Evolutionary conservation across 2,113 vertebrate genomes (phyloP).

Genomic region (Hiodon alosoides): DNA sequence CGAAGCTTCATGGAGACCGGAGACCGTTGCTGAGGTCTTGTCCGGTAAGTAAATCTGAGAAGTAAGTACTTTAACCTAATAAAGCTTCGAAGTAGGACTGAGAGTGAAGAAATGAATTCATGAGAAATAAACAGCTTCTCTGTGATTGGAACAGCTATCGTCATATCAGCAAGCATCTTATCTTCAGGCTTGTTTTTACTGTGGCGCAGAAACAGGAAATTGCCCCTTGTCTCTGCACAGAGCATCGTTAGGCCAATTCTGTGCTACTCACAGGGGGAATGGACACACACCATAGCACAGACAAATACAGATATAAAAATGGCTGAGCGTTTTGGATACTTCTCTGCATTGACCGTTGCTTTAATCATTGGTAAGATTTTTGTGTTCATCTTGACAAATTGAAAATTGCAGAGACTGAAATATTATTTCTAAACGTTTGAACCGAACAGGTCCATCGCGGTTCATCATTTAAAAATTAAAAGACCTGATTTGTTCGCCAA

Average conservation of each 20-base stretch:
- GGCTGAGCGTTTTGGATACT: slow-evolving; percentile 4
- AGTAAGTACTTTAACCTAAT: too few species aligned
- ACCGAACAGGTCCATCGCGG: too few species aligned
- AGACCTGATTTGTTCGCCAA: too few species aligned
- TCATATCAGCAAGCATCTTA: slow-evolving; percentile 16
- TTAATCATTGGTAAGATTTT: slow-evolving; percentile 49
- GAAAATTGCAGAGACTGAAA: not conserved
- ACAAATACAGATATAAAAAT: slow-evolving; percentile 20
- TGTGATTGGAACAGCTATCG: not conserved
- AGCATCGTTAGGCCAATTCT: not conserved
- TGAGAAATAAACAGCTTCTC: not conserved
- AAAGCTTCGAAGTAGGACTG: not conserved
- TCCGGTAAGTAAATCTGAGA: too few species aligned
- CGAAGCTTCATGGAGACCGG: too few species aligned
- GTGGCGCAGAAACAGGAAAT: slow-evolving; percentile 47
- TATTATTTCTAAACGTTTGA: too few species aligned
- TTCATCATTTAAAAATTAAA: too few species aligned
- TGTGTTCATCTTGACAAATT: not conserved
- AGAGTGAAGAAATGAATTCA: not conserved
- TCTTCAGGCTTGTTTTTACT: slow-evolving; percentile 24
- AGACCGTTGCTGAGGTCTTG: too few species aligned
- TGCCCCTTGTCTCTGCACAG: slow-evolving; percentile 15
- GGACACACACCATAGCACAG: not conserved
- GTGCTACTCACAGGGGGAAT: not conserved
- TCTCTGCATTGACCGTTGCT: slow-evolving; percentile 23